Evolutionary conservation across 2,888 invertebrate genomes (phyloP).

Genomic region (Caenorhabditis wallacei): DNA sequence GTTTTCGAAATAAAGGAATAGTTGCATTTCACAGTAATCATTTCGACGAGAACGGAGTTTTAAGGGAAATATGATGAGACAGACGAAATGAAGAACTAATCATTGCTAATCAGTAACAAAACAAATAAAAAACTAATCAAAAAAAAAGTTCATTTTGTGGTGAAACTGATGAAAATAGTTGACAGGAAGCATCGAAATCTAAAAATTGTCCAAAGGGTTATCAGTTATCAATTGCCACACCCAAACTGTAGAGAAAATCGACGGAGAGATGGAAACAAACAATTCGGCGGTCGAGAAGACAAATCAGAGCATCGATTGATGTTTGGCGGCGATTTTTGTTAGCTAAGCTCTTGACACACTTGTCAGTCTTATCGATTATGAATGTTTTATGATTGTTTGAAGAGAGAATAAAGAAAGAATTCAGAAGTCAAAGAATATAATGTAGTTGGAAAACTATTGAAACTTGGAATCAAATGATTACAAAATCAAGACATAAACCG

Average conservation of each 20-base stretch:
- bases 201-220: slow-evolving; percentile 27
- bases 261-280: slow-evolving; percentile 41
- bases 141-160: background rate
- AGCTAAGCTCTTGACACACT: slow-evolving; percentile 48
- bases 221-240: slow-evolving; percentile 51
- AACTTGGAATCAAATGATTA: slow-evolving; percentile 29
- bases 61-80: too few species aligned
- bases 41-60: too few species aligned
- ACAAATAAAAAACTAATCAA: background rate
- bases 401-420: slow-evolving; percentile 3
- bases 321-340: slow-evolving; percentile 47
- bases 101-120: background rate
- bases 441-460: background rate
- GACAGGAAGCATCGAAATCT: slow-evolving; percentile 26
- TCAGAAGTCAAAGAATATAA: background rate
- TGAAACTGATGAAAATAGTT: slow-evolving; percentile 8
- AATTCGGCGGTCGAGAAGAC: background rate
- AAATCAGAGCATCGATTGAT: slow-evolving; percentile 39
- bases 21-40: background rate
- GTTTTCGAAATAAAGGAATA: too few species aligned
- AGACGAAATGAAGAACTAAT: background rate
- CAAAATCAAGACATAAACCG: slow-evolving; percentile 22
- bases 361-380: slow-evolving; percentile 16
- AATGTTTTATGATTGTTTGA: slow-evolving; percentile 28
- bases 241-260: slow-evolving; percentile 25